phyloP scores from a whole-genome alignment of 2,113 vertebrate species.

The Protobothrops flavoviridis region DNA sequence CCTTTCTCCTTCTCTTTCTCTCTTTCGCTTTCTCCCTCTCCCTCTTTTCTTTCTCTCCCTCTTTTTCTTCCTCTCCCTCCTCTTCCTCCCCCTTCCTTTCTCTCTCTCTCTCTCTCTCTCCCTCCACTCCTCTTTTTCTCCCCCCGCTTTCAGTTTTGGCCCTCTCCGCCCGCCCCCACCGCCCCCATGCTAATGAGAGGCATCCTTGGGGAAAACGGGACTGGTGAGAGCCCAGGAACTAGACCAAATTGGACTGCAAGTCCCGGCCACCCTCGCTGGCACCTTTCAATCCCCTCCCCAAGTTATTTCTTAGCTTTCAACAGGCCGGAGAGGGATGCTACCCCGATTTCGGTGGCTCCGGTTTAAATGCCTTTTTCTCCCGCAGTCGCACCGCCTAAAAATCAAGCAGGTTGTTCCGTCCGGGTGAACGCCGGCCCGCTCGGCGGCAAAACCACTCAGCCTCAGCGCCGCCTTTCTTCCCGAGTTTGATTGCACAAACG shows the following conservation, averaged over 20 bases:
- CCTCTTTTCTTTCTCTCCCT: constrained; percentile 3
- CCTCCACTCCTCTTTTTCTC: neutral
- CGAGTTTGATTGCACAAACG: neutral
- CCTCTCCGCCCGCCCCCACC: neutral
- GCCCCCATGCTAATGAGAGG: constrained; percentile 79
- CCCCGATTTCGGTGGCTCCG: neutral
- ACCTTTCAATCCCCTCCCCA: neutral
- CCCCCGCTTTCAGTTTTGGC: neutral
- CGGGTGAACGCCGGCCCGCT: neutral
- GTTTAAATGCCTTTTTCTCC: neutral
- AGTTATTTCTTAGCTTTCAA: neutral
- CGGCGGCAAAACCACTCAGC: neutral
- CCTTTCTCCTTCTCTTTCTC: neutral
- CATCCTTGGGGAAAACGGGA: constrained; percentile 74
- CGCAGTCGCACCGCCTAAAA: neutral
- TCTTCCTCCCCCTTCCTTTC: neutral
- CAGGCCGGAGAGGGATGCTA: neutral
- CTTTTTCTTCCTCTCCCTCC: constrained; percentile 20
- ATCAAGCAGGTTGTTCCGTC: neutral
- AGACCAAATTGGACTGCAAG: constrained; percentile 52
- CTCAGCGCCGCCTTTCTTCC: neutral
- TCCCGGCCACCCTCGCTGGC: neutral
- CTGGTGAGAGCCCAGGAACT: constrained; percentile 68
- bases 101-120: constrained; percentile 27
- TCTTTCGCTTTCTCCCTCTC: neutral